phyloP scores from a whole-genome alignment of 2,797 vertebrate species.

The Etheostoma perlongum region DNA sequence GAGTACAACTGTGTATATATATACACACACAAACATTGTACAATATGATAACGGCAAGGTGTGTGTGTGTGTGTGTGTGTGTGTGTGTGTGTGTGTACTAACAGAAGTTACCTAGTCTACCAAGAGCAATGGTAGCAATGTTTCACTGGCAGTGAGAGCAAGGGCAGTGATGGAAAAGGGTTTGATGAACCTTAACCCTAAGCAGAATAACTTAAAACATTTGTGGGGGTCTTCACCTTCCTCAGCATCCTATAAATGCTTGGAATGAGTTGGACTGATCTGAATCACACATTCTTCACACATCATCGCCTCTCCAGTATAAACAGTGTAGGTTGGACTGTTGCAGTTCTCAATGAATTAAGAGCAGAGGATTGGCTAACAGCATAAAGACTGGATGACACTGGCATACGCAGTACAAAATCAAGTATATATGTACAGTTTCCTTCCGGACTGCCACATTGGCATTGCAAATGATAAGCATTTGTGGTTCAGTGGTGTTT shows the following conservation, averaged over 20 bases:
- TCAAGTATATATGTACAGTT: conserved; percentile 2
- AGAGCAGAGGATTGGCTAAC: neutral
- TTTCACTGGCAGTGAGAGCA: neutral
- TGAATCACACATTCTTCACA: neutral
- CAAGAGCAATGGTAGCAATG: neutral
- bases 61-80: neutral
- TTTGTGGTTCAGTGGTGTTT: neutral
- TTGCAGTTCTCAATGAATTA: neutral
- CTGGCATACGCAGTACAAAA: neutral
- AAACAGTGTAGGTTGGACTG: neutral
- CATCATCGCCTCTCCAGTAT: neutral
- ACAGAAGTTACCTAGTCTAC: neutral
- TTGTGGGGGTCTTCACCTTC: neutral
- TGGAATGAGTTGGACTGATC: neutral
- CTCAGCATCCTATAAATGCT: conserved; percentile 9
- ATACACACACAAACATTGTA: conserved; percentile 1
- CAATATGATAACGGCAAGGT: neutral
- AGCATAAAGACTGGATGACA: neutral
- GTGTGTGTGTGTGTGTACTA: neutral
- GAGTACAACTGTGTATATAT: no score
- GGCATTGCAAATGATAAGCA: neutral
- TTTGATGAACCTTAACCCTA: neutral
- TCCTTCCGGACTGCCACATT: neutral
- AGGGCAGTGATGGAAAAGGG: neutral
- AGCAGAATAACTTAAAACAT: neutral